phyloP scores from a whole-genome alignment of 2,113 vertebrate species.

The Chinchilla lanigera region DNA sequence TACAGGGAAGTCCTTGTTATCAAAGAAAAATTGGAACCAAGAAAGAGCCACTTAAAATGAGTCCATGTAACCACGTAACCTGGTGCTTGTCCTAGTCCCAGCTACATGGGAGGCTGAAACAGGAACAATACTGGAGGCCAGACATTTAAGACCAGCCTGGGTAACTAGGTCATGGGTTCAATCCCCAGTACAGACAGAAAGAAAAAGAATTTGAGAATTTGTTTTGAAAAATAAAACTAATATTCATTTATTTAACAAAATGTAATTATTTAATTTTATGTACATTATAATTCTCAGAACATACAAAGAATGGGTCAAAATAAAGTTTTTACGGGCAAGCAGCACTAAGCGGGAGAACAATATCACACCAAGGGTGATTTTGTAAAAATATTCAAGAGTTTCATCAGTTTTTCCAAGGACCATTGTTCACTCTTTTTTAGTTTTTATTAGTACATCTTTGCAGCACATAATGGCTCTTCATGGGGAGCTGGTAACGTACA shows the following conservation, averaged over 20 bases:
- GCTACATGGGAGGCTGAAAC: background rate
- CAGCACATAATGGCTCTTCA: background rate
- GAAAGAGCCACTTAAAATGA: background rate
- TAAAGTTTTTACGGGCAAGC: background rate
- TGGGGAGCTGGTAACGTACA: background rate
- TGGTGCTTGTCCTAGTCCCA: background rate
- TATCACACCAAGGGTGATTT: background rate
- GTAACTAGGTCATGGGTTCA: background rate
- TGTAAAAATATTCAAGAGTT: background rate
- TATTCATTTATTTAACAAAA: slow-evolving; percentile 26
- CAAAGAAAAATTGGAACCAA: background rate
- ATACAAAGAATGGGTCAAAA: background rate
- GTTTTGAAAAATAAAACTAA: slow-evolving; percentile 13
- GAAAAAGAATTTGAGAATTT: background rate
- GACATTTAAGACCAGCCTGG: background rate
- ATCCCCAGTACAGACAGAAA: background rate
- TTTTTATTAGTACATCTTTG: background rate
- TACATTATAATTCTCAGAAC: background rate
- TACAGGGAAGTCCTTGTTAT: background rate
- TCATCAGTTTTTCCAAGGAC: background rate
- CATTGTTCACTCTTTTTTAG: background rate
- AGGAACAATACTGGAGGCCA: background rate
- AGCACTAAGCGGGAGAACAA: background rate
- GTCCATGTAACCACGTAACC: background rate
- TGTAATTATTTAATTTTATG: background rate